A percentile compares a stretch with the other conserved stretches of the same genome.
Conservation (phyloP, 1,140 invertebrate species). For the Listronotus bonariensis region DNA sequence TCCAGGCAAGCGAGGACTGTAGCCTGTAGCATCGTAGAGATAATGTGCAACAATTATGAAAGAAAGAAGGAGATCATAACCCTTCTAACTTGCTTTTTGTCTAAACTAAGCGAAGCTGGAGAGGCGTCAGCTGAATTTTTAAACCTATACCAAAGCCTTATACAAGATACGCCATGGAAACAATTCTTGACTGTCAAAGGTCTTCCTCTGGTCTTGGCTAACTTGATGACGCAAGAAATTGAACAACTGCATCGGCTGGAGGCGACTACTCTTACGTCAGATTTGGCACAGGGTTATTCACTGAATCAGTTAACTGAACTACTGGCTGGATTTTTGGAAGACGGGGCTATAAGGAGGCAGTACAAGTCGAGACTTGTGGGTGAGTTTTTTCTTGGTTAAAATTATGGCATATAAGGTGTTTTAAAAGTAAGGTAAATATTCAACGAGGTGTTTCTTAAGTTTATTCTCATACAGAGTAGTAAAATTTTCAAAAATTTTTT, state of each 20-base stretch:
- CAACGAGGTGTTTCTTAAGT: too few species aligned
- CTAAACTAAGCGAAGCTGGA: constrained; percentile 81
- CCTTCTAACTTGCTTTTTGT: constrained; percentile 85
- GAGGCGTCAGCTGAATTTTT: constrained; percentile 93
- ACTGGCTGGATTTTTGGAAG: constrained; percentile 80
- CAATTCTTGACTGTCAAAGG: constrained; percentile 89
- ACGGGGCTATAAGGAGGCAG: constrained; percentile 80
- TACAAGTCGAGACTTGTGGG: constrained; percentile 87
- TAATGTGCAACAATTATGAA: constrained; percentile 74
- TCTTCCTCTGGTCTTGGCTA: constrained; percentile 81
- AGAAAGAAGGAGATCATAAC: constrained; percentile 80
- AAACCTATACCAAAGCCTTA: constrained; percentile 81
- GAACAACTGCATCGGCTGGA: constrained; percentile 83
- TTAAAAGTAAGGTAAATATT: too few species aligned
- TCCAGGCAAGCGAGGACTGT: constrained; percentile 86
- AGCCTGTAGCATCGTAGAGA: constrained; percentile 86
- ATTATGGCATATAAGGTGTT: too few species aligned
- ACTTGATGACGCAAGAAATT: constrained; percentile 86
- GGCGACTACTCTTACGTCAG: constrained; percentile 89
- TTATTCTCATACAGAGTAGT: too few species aligned
- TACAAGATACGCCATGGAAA: constrained; percentile 86
- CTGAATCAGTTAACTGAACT: constrained; percentile 87
- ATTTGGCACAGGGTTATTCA: constrained; percentile 90
- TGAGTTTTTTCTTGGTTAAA: constrained; percentile 1
- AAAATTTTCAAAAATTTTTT: too few species aligned